Conservation (phyloP, 2,888 invertebrate genomes). For the Drosophila peninsularis region DNA sequence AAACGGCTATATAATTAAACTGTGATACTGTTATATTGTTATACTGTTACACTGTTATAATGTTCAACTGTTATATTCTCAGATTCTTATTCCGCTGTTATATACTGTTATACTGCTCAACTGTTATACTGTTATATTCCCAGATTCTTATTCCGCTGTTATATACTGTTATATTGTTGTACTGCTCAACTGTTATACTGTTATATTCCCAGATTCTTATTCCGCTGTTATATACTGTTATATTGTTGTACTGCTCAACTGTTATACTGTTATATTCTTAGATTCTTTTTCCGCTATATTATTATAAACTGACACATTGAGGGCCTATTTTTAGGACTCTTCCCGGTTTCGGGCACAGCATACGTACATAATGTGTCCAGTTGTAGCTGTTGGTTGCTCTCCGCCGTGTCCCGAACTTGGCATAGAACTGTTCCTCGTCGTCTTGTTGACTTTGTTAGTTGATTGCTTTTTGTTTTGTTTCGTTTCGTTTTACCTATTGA, state of each 20-base stretch:
- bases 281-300: neutral
- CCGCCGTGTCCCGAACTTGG: neutral
- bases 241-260: neutral
- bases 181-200: too few species aligned
- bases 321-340: neutral
- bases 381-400: neutral
- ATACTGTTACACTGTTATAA: neutral
- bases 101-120: neutral
- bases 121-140: neutral
- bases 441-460: constrained; percentile 6
- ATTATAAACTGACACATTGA: neutral
- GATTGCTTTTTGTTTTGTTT: constrained; percentile 6
- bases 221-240: neutral
- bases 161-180: neutral
- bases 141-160: neutral
- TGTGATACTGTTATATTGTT: neutral
- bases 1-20: neutral
- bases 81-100: neutral
- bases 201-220: too few species aligned
- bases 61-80: neutral
- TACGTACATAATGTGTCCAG: neutral
- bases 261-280: neutral
- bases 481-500: constrained; percentile 7
- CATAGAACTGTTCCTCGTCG: neutral
- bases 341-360: neutral